Evolutionary conservation across 2,888 invertebrate genomes (phyloP).

Genomic region (Drosophila hamatofila): DNA sequence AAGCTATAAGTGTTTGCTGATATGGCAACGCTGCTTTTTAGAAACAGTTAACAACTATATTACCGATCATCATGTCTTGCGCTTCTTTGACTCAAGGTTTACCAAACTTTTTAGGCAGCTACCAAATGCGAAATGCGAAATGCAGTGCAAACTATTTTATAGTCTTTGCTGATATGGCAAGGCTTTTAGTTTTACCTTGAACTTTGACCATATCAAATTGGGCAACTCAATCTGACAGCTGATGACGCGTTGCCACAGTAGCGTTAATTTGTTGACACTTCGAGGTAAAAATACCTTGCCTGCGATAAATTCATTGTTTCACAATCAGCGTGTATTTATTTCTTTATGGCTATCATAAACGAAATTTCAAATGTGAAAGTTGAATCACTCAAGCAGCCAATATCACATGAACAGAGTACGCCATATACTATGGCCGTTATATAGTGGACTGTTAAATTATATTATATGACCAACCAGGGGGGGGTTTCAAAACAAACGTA

Average conservation of each 20-base stretch:
- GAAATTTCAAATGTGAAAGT: not conserved
- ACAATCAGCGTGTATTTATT: not conserved
- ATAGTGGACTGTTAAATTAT: not conserved
- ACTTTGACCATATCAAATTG: not conserved
- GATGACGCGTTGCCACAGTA: conserved; percentile 2
- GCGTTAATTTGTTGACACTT: not conserved
- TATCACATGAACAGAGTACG: not conserved
- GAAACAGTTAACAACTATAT: not conserved
- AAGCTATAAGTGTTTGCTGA: not conserved
- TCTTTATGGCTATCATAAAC: not conserved
- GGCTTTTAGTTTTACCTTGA: not conserved
- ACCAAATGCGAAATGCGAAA: not conserved
- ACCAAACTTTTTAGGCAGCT: not conserved
- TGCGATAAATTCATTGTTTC: not conserved
- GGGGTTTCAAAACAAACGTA: not conserved
- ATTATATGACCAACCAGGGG: conserved; percentile 2
- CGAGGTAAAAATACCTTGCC: not conserved
- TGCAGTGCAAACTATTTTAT: not conserved
- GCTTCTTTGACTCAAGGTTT: no score
- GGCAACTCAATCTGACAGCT: not conserved
- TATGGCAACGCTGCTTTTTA: not conserved
- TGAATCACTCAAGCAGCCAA: conserved; percentile 1
- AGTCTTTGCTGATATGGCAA: not conserved
- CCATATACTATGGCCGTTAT: not conserved
- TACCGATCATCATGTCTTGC: not conserved